phyloP scores from a whole-genome alignment of 2,888 invertebrate genomes.

The Tetheella fluctuosa region DNA sequence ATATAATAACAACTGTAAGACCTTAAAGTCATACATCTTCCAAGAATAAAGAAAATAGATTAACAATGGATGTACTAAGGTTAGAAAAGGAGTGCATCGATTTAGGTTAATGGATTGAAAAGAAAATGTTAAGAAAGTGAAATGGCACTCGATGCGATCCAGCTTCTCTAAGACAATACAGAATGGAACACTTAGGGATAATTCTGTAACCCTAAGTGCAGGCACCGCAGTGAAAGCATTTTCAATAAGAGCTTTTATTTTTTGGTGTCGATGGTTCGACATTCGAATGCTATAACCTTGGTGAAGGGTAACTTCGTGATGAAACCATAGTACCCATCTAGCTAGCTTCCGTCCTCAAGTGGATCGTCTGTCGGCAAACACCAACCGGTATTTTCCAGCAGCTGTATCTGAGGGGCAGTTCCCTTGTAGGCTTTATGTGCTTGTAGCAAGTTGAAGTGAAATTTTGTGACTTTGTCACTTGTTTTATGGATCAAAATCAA shows the following conservation, averaged over 20 bases:
- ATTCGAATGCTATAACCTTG: neutral
- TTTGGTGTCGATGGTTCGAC: neutral
- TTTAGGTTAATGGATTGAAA: slow-evolving; percentile 14
- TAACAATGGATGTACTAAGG: slow-evolving; percentile 1
- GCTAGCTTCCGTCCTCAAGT: too few relatives aligned
- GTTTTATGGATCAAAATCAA: too few relatives aligned
- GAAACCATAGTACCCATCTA: neutral
- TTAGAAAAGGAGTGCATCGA: slow-evolving; percentile 3
- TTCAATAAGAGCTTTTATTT: neutral
- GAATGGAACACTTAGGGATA: neutral
- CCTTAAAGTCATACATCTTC: neutral
- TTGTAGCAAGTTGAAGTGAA: too few relatives aligned
- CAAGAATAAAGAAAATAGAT: neutral
- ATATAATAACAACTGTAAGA: too few relatives aligned
- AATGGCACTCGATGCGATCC: slow-evolving; percentile 2
- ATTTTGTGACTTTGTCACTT: too few relatives aligned
- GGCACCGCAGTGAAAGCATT: neutral
- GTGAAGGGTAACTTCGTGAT: too few relatives aligned
- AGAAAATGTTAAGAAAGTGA: slow-evolving; percentile 1
- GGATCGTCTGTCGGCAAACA: too few relatives aligned
- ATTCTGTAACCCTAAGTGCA: neutral
- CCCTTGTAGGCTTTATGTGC: too few relatives aligned
- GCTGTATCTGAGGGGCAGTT: too few relatives aligned
- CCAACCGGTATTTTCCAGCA: too few relatives aligned
- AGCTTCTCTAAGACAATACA: slow-evolving; percentile 5